A percentile compares a stretch with the other conserved stretches of the same genome.
These are phyloP conservation scores for Cacatua alba DNA, from an alignment of 2,113 vertebrate species.

Conservation along the genomic window DNA sequence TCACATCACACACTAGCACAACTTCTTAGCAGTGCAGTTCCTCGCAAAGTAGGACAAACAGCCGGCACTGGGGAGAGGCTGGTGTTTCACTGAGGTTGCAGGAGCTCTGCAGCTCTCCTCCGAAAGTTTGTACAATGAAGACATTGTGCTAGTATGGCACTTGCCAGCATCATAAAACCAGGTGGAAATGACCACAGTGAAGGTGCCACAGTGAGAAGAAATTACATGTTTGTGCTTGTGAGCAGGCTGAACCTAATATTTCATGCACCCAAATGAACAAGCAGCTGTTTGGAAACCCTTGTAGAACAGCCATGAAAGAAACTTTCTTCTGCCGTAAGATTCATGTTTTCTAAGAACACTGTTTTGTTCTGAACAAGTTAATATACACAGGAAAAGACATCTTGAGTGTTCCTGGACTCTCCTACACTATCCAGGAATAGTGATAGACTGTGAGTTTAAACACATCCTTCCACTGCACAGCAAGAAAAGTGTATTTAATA, in stretches of 20 bases:
- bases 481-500: background rate
- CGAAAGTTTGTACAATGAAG: background rate
- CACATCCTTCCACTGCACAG: conserved; percentile 21
- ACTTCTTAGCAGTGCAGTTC: background rate
- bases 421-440: conserved; percentile 39
- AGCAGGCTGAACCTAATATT: conserved; percentile 27
- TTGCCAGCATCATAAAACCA: background rate
- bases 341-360: background rate
- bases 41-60: background rate
- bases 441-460: conserved; percentile 52
- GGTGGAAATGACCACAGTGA: background rate
- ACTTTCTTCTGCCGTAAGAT: background rate
- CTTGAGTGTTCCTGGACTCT: conserved; percentile 52
- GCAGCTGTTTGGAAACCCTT: background rate
- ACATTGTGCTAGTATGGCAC: background rate
- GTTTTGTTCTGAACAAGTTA: conserved; percentile 28
- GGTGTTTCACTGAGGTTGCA: background rate
- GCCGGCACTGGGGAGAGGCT: fast-evolving
- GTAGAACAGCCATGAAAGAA: background rate
- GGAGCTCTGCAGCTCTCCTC: background rate
- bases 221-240: background rate
- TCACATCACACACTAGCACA: background rate
- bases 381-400: conserved; percentile 35
- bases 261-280: background rate
- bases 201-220: background rate